Percentiles rank a stretch among this genome's conserved stretches.
phyloP scores from a whole-genome alignment of 2,113 vertebrate genomes.

The Tragelaphus strepsiceros region DNA sequence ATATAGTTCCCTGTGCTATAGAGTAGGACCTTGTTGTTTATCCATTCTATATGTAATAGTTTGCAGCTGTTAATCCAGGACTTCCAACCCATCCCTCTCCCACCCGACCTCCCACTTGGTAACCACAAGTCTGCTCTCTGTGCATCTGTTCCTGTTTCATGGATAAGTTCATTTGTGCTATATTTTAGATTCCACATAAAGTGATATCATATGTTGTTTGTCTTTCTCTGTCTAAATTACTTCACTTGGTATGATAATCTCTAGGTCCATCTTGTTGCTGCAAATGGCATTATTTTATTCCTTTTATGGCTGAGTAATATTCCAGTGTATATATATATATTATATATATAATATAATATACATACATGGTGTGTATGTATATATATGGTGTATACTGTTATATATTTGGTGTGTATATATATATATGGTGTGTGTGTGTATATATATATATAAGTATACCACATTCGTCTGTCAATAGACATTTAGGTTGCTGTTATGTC shows the following conservation, averaged over 20 bases:
- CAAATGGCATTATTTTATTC: neutral
- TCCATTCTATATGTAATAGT: neutral
- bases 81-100: neutral
- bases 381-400: neutral
- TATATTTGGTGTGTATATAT: neutral
- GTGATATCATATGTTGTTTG: neutral
- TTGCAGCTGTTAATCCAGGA: neutral
- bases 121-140: neutral
- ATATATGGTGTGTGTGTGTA: neutral
- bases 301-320: neutral
- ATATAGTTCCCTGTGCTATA: neutral
- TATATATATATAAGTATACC: neutral
- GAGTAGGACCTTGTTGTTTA: neutral
- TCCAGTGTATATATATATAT: neutral
- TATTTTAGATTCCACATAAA: neutral
- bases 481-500: neutral
- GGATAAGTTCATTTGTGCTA: neutral
- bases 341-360: neutral
- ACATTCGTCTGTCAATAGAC: neutral
- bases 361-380: neutral
- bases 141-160: neutral
- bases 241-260: neutral
- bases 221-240: neutral
- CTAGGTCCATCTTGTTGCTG: neutral
- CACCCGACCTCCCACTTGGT: too few relatives aligned